Conservation (phyloP, 2,113 vertebrate genomes). For the Cinclus mexicanus region DNA sequence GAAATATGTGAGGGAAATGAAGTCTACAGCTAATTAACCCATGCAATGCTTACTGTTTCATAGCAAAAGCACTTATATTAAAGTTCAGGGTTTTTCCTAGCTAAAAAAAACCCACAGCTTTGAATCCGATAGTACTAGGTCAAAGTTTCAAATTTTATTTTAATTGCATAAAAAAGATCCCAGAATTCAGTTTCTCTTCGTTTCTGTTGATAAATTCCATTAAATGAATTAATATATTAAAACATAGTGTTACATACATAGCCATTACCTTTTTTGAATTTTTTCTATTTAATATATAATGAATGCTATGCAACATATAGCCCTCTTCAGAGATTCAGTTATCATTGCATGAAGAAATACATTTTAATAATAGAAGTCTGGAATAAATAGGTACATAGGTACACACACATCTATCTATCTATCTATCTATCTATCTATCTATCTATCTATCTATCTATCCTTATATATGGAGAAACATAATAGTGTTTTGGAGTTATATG, state of each 20-base stretch:
- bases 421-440: not conserved
- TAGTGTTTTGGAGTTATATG: not conserved
- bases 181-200: not conserved
- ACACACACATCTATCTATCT: not conserved
- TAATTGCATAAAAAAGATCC: not conserved
- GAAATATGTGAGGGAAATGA: slow-evolving; percentile 44
- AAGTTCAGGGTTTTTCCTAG: not conserved
- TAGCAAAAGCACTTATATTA: not conserved
- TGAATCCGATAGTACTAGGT: not conserved
- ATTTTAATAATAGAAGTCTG: not conserved
- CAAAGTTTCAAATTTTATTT: not conserved
- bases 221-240: not conserved
- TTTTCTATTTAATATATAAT: not conserved
- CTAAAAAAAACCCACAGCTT: not conserved
- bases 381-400: not conserved
- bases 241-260: not conserved
- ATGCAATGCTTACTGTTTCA: not conserved
- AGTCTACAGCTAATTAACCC: slow-evolving; percentile 42
- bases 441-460: not conserved
- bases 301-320: not conserved
- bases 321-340: not conserved
- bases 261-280: rapidly evolving
- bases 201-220: not conserved
- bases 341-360: not conserved
- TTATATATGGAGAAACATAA: not conserved